Evolutionary conservation across 2,113 vertebrate genomes (phyloP).

Genomic region (Paedocypris sp.): DNA sequence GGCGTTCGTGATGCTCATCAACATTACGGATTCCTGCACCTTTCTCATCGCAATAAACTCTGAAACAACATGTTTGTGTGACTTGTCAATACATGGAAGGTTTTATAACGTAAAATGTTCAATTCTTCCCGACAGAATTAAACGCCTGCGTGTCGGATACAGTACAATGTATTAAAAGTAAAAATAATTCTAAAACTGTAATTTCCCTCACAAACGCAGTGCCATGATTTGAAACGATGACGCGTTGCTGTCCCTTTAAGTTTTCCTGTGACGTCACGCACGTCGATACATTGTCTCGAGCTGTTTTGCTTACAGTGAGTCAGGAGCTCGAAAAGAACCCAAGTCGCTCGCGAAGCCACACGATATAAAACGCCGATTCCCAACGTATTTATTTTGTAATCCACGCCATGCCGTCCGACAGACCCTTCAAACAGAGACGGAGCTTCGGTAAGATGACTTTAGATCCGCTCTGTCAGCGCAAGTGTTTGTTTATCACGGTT

Average conservation of each 20-base stretch:
- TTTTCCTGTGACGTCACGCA: slow-evolving; percentile 48
- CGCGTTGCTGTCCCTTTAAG: slow-evolving; percentile 46
- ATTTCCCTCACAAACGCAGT: too few relatives aligned
- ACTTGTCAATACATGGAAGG: too few relatives aligned
- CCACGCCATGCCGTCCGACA: slow-evolving; percentile 77
- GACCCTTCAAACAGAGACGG: slow-evolving; percentile 84
- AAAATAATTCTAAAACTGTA: too few relatives aligned
- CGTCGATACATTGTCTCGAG: slow-evolving; percentile 44
- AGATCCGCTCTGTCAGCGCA: not conserved
- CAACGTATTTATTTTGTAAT: not conserved
- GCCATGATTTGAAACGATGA: too few relatives aligned
- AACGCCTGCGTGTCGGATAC: too few relatives aligned
- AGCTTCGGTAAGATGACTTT: slow-evolving; percentile 71
- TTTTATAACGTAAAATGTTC: too few relatives aligned
- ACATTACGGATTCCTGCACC: too few relatives aligned
- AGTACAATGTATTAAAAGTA: too few relatives aligned
- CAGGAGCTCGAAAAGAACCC: slow-evolving; percentile 3
- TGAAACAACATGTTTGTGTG: not conserved
- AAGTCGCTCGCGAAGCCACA: not conserved
- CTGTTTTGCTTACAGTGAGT: slow-evolving; percentile 35
- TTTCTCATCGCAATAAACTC: too few relatives aligned
- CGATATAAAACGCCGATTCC: not conserved
- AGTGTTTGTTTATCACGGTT: slow-evolving; percentile 19
- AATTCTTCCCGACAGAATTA: too few relatives aligned
- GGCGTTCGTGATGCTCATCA: not conserved